Percentiles rank a stretch among this genome's conserved stretches.
Conservation (phyloP, 2,797 vertebrate species). For the Chloroceryle inda region DNA sequence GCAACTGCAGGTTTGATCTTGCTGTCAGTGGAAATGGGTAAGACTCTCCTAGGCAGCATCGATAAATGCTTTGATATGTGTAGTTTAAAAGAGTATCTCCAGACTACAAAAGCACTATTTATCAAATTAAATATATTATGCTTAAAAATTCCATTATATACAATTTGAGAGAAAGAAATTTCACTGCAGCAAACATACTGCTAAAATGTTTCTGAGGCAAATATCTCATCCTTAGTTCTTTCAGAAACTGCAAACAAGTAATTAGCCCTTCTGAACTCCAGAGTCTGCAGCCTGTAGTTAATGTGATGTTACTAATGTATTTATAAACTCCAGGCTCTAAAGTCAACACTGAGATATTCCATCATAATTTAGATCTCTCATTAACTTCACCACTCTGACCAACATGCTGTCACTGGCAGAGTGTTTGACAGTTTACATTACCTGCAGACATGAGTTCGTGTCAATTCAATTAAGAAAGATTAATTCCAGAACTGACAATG, state of each 20-base stretch:
- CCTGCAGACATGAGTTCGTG: conserved; percentile 75
- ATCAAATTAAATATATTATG: not conserved
- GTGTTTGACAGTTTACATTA: conserved; percentile 75
- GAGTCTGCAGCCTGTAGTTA: conserved; percentile 40
- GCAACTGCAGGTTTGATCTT: not conserved
- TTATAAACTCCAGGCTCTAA: conserved; percentile 66
- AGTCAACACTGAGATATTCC: conserved; percentile 59
- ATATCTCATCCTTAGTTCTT: not conserved
- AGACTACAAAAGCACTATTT: not conserved
- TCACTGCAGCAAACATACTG: not conserved
- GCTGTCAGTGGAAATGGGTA: not conserved
- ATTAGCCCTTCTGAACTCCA: conserved; percentile 51
- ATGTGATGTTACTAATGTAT: conserved; percentile 66
- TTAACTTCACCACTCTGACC: conserved; percentile 71
- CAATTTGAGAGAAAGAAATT: conserved; percentile 7
- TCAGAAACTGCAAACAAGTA: conserved; percentile 56
- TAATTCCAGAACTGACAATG: conserved; percentile 75
- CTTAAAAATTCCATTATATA: not conserved
- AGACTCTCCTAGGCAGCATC: not conserved
- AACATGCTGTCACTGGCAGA: conserved; percentile 70
- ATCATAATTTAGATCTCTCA: conserved; percentile 69
- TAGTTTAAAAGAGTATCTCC: not conserved
- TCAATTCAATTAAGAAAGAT: conserved; percentile 77
- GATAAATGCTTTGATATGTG: not conserved
- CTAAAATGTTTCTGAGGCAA: conserved; percentile 18